phyloP scores from a whole-genome alignment of 2,797 vertebrate species.

The Rousettus madagascariensis region DNA sequence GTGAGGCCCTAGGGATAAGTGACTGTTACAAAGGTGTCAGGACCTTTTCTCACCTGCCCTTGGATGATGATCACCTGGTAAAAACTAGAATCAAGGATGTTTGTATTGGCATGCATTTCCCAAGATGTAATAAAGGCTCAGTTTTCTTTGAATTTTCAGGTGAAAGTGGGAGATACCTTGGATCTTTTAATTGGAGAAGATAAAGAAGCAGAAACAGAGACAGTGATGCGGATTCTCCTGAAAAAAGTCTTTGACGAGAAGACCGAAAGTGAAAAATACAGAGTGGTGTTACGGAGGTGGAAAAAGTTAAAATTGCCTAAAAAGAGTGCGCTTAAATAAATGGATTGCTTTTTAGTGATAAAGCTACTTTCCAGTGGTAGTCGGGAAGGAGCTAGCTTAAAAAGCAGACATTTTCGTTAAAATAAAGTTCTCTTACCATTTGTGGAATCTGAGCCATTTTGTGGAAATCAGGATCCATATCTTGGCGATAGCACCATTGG shows the following conservation, averaged over 20 bases:
- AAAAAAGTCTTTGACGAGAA: slow-evolving; percentile 87
- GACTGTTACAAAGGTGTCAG: not conserved
- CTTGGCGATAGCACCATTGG: not conserved
- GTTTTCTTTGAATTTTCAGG: slow-evolving; percentile 83
- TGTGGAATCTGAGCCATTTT: slow-evolving; percentile 16
- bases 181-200: slow-evolving; percentile 92
- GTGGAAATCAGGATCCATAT: not conserved
- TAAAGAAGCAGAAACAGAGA: slow-evolving; percentile 87
- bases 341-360: not conserved
- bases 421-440: slow-evolving; percentile 51
- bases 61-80: not conserved
- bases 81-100: not conserved
- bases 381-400: not conserved
- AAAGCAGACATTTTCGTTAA: slow-evolving; percentile 21
- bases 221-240: slow-evolving; percentile 91
- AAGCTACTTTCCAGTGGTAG: not conserved
- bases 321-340: slow-evolving; percentile 83
- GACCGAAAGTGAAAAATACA: slow-evolving; percentile 88
- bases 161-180: slow-evolving; percentile 93
- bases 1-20: not conserved
- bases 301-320: slow-evolving; percentile 90
- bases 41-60: not conserved
- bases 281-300: slow-evolving; percentile 92
- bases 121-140: not conserved
- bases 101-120: not conserved